Base-by-base conservation (phyloP, 2,797 vertebrate genomes). In the Microctenopoma steveboyesi region DNA sequence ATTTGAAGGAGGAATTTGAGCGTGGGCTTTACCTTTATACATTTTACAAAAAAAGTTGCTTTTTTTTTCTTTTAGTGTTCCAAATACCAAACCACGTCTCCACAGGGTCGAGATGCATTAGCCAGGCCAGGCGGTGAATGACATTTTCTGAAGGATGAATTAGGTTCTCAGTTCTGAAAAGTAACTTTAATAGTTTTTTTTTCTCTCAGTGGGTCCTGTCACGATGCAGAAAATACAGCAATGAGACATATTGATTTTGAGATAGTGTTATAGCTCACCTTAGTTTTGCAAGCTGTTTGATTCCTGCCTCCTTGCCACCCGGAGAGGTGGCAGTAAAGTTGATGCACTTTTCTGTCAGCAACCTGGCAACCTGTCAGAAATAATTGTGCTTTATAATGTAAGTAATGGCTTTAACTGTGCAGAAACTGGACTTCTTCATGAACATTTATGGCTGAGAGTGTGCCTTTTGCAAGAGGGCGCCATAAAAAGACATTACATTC, bases 171-270 rank as follows among this genome's bases (percentile, higher is more conserved):
- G 18, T 49, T 68, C 16, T 55, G 28, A 68, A 73, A 88, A 83
- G 61, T 75, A 48, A 40, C 51, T 67, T 78, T 68, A 55, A 50
- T 74, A 6, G 16, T 59, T 82, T 40, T 82, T 82, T 40, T 68
- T 60, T 78, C 47, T 62, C 51, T 78, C 57, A 9, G 48, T 1
- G 35, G 62, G 59, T 49, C 56, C 30, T 51, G 69, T 45, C 54
- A 7, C 3, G 46, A 39, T 28, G 7, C 33, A 9, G 61, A 79
- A 79, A 76, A 80, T 65, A 71, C 55, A 74, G 72, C 76, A 51
- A 64, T 33, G 75, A 64, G 64, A 47, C 9, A 37, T 81, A 86
- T 88, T 84, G 88, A 89, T 88, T 85, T 64, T 70, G 18, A 66
- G 55, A 68, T 46, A 15, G 49, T 70, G 73, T 70, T 79, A 53